Conservation (phyloP, 2,888 invertebrate genomes). For the Polydrusus tereticollis region DNA sequence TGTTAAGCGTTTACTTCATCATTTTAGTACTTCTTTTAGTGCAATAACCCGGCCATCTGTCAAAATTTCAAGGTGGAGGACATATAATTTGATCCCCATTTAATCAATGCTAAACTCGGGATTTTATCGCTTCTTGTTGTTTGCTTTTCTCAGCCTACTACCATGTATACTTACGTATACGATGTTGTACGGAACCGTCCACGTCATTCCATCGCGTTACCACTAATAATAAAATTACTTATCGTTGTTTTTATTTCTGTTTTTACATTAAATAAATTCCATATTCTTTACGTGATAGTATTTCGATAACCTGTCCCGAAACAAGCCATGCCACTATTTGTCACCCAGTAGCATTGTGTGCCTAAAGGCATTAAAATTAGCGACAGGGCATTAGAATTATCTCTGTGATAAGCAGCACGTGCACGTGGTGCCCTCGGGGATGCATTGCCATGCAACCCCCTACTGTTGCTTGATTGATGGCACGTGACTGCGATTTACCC, state of each 20-base stretch:
- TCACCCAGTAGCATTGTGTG: conserved; percentile 60
- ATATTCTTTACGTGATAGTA: conserved; percentile 18
- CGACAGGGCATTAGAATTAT: conserved; percentile 52
- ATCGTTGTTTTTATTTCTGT: neutral
- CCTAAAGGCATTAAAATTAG: conserved; percentile 67
- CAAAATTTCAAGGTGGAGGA: too few species aligned
- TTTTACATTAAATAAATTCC: neutral
- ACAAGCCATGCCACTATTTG: conserved; percentile 36
- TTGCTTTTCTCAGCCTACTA: too few species aligned
- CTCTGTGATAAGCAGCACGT: conserved; percentile 45
- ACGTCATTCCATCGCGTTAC: neutral
- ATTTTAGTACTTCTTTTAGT: too few species aligned
- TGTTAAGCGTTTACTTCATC: too few species aligned
- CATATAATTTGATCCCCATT: too few species aligned
- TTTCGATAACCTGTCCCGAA: conserved; percentile 20
- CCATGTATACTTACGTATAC: neutral
- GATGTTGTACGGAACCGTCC: too few species aligned
- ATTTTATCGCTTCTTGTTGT: too few species aligned
- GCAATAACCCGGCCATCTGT: too few species aligned
- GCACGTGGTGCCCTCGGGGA: conserved; percentile 11
- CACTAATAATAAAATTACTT: neutral
- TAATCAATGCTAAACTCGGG: too few species aligned
- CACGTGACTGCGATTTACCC: conserved; percentile 29
- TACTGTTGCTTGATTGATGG: conserved; percentile 22
- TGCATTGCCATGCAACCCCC: conserved; percentile 17